phyloP scores from a whole-genome alignment of 2,113 vertebrate genomes.

The Narcine bancroftii region DNA sequence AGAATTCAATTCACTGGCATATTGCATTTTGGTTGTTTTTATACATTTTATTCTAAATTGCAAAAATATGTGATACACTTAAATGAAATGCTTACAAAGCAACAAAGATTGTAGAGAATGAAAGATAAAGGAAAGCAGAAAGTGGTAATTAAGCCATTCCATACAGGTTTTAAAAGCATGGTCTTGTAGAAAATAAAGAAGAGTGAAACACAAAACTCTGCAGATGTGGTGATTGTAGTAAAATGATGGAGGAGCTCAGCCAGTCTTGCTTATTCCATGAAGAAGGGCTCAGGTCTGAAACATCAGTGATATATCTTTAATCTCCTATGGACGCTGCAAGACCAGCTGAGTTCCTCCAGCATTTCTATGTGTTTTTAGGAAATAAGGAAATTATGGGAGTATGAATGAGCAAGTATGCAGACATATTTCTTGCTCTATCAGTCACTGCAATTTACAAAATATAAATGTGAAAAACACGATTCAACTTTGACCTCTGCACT shows the following conservation, averaged over 20 bases:
- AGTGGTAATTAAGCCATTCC: neutral
- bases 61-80: neutral
- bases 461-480: neutral
- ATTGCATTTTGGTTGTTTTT: neutral
- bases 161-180: neutral
- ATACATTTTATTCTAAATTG: neutral
- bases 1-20: neutral
- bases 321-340: too few species aligned
- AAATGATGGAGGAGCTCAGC: too few species aligned
- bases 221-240: too few species aligned
- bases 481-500: neutral
- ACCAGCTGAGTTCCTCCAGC: too few species aligned
- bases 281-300: too few species aligned
- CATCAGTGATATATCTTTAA: too few species aligned
- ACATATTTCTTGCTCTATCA: too few species aligned
- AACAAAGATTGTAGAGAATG: neutral
- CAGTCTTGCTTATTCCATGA: too few species aligned
- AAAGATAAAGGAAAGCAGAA: constrained; percentile 1
- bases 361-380: too few species aligned
- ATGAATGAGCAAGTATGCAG: neutral
- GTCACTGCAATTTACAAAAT: neutral
- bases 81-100: neutral
- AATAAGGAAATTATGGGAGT: neutral
- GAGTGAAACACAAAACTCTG: too few species aligned
- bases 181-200: neutral